These are phyloP conservation scores for Oostethus manadensis DNA, from an alignment of 2,113 vertebrate species.

Conservation along the genomic window DNA sequence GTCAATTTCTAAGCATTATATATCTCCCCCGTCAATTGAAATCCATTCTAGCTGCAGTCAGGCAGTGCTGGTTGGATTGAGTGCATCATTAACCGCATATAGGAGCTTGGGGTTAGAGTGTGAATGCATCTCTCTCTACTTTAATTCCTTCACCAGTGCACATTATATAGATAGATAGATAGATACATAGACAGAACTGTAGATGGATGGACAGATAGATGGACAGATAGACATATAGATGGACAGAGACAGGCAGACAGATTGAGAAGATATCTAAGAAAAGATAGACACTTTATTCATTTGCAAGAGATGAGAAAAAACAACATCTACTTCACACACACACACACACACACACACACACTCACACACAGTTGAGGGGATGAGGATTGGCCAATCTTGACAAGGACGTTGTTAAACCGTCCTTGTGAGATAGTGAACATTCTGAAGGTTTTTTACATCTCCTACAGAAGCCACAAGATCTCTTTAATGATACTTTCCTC, in stretches of 20 bases:
- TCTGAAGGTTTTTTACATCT: conserved; percentile 3
- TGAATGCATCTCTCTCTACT: conserved; percentile 6
- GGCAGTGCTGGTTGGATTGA: background rate
- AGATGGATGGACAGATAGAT: no score
- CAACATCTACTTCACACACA: background rate
- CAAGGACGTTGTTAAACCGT: conserved; percentile 1
- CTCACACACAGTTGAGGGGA: background rate
- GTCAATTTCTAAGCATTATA: conserved; percentile 3
- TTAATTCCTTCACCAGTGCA: conserved; percentile 3
- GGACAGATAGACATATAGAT: no score
- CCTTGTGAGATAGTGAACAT: conserved; percentile 9
- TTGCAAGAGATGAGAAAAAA: background rate
- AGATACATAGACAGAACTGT: no score
- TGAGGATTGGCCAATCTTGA: conserved; percentile 14
- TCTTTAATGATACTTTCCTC: background rate
- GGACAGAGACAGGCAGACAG: no score
- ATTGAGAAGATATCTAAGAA: no score
- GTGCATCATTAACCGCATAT: conserved; percentile 18
- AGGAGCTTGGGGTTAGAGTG: background rate
- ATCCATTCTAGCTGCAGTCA: background rate
- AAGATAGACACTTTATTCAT: no score
- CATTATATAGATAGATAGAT: no score
- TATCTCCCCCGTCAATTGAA: background rate
- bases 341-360: background rate
- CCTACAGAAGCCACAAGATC: conserved; percentile 2